phyloP scores from a whole-genome alignment of 2,113 vertebrate genomes.

The Seriola aureovittata region DNA sequence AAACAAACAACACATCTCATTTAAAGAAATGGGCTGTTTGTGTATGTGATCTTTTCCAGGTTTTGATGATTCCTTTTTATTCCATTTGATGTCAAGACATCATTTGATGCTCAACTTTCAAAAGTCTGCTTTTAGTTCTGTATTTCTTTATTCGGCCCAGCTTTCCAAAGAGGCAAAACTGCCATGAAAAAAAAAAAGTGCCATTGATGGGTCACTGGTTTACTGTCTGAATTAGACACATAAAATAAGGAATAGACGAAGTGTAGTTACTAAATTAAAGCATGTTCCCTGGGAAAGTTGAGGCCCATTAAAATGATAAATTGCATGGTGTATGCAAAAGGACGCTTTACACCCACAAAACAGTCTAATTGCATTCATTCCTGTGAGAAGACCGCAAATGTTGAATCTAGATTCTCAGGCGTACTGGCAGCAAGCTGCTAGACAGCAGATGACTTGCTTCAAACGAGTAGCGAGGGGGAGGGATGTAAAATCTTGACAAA shows the following conservation, averaged over 20 bases:
- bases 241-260: constrained; percentile 62
- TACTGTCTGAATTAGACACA: constrained; percentile 67
- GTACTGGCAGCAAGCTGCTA: constrained; percentile 80
- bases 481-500: constrained; percentile 85
- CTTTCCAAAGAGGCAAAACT: constrained; percentile 50
- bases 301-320: constrained; percentile 85
- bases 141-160: constrained; percentile 28
- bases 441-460: constrained; percentile 82
- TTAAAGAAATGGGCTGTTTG: constrained; percentile 50
- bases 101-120: constrained; percentile 64
- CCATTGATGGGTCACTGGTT: constrained; percentile 65
- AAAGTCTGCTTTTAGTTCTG: constrained; percentile 44
- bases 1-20: constrained; percentile 61
- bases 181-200: constrained; percentile 33
- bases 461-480: constrained; percentile 75
- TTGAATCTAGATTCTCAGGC: constrained; percentile 80
- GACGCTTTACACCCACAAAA: constrained; percentile 81
- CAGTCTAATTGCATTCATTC: constrained; percentile 84
- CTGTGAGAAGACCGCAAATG: constrained; percentile 80
- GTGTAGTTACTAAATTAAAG: constrained; percentile 77
- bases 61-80: constrained; percentile 68
- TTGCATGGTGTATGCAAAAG: constrained; percentile 77
- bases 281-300: constrained; percentile 70
- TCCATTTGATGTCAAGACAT: constrained; percentile 69
- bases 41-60: constrained; percentile 43